A percentile compares a stretch with the other conserved stretches of the same genome.
Evolutionary conservation across 2,797 vertebrate species (phyloP).

Genomic region (Crotalus adamanteus): DNA sequence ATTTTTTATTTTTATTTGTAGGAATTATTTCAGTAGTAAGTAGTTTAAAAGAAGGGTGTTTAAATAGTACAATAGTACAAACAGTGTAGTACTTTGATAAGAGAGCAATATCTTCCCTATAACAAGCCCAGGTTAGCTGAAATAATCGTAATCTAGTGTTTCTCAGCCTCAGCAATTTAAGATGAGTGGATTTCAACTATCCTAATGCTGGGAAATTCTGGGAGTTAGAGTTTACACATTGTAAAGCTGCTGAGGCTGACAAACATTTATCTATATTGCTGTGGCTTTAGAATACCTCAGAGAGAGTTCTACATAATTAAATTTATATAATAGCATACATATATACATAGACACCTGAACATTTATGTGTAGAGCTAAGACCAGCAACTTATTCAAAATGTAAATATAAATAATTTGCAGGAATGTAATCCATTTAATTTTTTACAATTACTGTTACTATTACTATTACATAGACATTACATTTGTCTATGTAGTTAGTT

Average conservation of each 20-base stretch:
- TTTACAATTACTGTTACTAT: neutral
- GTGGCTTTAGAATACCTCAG: neutral
- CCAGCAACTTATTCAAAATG: neutral
- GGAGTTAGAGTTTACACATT: neutral
- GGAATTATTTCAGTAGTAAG: neutral
- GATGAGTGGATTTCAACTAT: neutral
- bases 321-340: neutral
- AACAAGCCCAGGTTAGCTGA: neutral
- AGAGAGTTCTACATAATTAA: neutral
- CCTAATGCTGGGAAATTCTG: neutral
- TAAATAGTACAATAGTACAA: neutral
- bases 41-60: neutral
- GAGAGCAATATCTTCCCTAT: neutral
- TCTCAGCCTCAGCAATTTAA: neutral
- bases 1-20: neutral
- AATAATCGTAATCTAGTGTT: neutral
- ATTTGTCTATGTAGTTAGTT: neutral
- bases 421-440: neutral
- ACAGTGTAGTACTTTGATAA: neutral
- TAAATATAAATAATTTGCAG: neutral
- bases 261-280: neutral
- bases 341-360: neutral
- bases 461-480: neutral
- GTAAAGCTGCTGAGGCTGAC: neutral
- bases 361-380: neutral